Percentiles rank a stretch among this genome's conserved stretches.
Evolutionary conservation across 2,113 vertebrate genomes (phyloP).

Genomic region (Danionella cerebrum): DNA sequence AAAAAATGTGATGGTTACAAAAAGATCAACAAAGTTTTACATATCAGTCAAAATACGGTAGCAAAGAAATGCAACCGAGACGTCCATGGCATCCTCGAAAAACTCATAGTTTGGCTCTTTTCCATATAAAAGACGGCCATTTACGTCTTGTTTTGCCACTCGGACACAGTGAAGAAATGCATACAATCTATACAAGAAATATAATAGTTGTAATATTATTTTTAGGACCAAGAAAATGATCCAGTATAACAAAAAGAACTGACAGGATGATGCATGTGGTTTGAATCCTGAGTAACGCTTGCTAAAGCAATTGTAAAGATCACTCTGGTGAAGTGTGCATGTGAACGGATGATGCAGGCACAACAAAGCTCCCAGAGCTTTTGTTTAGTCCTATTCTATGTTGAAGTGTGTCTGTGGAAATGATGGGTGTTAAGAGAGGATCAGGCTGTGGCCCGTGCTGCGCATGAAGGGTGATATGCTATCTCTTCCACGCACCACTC

Average conservation of each 20-base stretch:
- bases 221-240: conserved; percentile 3
- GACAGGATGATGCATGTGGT: neutral
- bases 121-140: too few relatives aligned
- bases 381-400: conserved; percentile 27
- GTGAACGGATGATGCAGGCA: conserved; percentile 33
- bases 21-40: too few relatives aligned
- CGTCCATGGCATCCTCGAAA: too few relatives aligned
- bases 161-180: too few relatives aligned
- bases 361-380: conserved; percentile 4
- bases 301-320: conserved; percentile 27
- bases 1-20: too few relatives aligned
- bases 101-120: too few relatives aligned
- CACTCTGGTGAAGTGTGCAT: neutral
- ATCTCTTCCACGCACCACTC: conserved; percentile 14
- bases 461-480: conserved; percentile 28
- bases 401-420: conserved; percentile 2
- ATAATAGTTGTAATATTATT: too few relatives aligned
- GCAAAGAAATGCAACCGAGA: too few relatives aligned
- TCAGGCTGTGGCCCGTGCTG: neutral
- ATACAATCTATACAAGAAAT: too few relatives aligned
- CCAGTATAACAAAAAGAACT: neutral
- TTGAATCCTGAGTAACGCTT: neutral
- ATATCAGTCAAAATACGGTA: too few relatives aligned
- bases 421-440: neutral
- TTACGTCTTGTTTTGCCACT: too few relatives aligned